These are phyloP conservation scores for Eumerus sabulonum DNA, from an alignment of 2,888 invertebrate species.

Conservation along the genomic window DNA sequence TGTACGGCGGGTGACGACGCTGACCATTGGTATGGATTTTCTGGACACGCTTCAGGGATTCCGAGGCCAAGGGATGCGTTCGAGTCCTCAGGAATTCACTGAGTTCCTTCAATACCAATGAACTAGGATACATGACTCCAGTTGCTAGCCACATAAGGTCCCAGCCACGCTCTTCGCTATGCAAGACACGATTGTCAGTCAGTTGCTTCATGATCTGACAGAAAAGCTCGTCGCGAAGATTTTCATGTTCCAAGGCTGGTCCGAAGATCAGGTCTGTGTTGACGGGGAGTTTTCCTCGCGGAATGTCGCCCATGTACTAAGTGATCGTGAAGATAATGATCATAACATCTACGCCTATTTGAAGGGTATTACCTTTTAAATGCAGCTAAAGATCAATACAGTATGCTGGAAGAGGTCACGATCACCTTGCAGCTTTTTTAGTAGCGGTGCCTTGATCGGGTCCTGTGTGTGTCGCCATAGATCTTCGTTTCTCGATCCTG, in stretches of 20 bases:
- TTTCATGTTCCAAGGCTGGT: conserved; percentile 86
- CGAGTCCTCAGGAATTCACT: conserved; percentile 87
- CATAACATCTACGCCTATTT: background rate
- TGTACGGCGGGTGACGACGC: conserved; percentile 91
- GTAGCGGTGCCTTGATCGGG: conserved; percentile 89
- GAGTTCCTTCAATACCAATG: conserved; percentile 86
- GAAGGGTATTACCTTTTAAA: conserved; percentile 86
- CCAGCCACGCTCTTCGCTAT: conserved; percentile 95
- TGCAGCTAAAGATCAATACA: conserved; percentile 86
- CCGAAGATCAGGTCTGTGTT: conserved; percentile 94
- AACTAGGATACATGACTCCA: conserved; percentile 90
- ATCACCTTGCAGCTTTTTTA: conserved; percentile 86
- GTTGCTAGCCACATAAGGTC: conserved; percentile 95
- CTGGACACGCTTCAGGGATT: conserved; percentile 90
- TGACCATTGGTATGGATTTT: conserved; percentile 87
- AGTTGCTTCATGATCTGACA: conserved; percentile 97
- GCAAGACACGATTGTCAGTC: conserved; percentile 89
- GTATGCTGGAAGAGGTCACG: conserved; percentile 87
- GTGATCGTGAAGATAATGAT: background rate
- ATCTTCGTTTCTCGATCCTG: conserved; percentile 84
- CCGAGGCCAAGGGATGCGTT: conserved; percentile 87
- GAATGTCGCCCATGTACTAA: conserved; percentile 93
- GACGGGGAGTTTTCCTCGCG: conserved; percentile 87
- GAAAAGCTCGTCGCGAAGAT: conserved; percentile 92
- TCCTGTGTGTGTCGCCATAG: conserved; percentile 91